phyloP scores from a whole-genome alignment of 2,888 invertebrate species.

The Xylota segnis region DNA sequence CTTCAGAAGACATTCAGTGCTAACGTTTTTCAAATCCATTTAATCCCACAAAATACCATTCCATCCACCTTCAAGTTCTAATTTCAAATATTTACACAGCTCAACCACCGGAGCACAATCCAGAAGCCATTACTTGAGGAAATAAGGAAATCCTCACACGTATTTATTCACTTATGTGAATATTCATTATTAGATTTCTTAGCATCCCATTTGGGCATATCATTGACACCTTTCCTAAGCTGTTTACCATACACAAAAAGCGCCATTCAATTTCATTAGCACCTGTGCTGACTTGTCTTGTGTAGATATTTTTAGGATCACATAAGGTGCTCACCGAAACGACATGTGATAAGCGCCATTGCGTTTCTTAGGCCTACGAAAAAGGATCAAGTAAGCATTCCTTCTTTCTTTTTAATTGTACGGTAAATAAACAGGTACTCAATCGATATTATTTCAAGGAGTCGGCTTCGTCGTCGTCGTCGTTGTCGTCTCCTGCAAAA shows the following conservation, averaged over 20 bases:
- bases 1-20: background rate
- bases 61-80: background rate
- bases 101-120: constrained; percentile 27
- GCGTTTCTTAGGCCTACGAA: constrained; percentile 33
- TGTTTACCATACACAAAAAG: constrained; percentile 59
- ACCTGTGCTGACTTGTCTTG: constrained; percentile 60
- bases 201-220: constrained; percentile 66
- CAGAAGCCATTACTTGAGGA: constrained; percentile 29
- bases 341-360: constrained; percentile 74
- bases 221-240: constrained; percentile 69
- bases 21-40: background rate
- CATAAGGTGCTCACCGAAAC: constrained; percentile 61
- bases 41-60: constrained; percentile 6
- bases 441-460: constrained; percentile 72
- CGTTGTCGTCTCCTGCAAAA: constrained; percentile 38
- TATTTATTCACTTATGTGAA: constrained; percentile 45
- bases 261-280: constrained; percentile 72
- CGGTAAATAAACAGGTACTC: constrained; percentile 72
- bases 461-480: too few species aligned
- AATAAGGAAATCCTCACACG: constrained; percentile 57
- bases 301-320: constrained; percentile 59
- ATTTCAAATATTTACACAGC: constrained; percentile 61
- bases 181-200: constrained; percentile 69
- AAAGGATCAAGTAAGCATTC: constrained; percentile 46
- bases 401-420: constrained; percentile 55